A percentile compares a stretch with the other conserved stretches of the same genome.
Evolutionary conservation across 1,140 invertebrate species (phyloP).

Genomic region (Drosophila azteca): DNA sequence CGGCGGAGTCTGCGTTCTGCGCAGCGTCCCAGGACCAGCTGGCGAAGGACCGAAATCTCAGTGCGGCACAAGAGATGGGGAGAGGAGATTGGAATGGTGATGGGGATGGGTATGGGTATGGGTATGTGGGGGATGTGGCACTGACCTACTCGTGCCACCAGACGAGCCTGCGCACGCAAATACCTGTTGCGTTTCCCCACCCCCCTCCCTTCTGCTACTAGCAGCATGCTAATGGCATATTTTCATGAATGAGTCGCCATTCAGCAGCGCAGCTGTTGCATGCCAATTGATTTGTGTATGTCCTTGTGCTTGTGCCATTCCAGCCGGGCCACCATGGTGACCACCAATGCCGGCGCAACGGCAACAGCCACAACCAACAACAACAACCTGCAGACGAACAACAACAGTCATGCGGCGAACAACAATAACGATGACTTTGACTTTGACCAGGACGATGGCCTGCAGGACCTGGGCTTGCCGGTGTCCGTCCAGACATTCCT

Average conservation of each 20-base stretch:
- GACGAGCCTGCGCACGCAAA: conserved; percentile 69
- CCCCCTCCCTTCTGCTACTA: conserved; percentile 1
- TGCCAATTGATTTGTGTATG: conserved; percentile 24
- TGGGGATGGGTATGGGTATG: neutral
- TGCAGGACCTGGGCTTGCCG: conserved; percentile 92
- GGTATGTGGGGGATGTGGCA: conserved; percentile 38
- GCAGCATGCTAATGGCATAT: conserved; percentile 24
- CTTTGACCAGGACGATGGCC: conserved; percentile 85
- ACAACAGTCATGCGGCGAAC: conserved; percentile 78
- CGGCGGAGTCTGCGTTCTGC: conserved; percentile 83
- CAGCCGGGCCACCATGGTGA: conserved; percentile 76
- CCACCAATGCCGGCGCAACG: conserved; percentile 65
- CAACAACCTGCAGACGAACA: conserved; percentile 68
- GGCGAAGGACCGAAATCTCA: conserved; percentile 15
- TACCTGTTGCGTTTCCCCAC: conserved; percentile 64
- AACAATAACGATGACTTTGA: conserved; percentile 83
- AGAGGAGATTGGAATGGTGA: no score
- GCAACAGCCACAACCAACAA: conserved; percentile 58
- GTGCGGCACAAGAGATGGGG: no score
- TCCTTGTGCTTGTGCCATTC: conserved; percentile 29
- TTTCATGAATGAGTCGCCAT: conserved; percentile 62
- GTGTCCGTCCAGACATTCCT: conserved; percentile 98
- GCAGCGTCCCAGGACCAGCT: conserved; percentile 67
- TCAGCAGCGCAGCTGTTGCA: conserved; percentile 49
- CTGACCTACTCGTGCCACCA: conserved; percentile 68